phyloP scores from a whole-genome alignment of 2,113 vertebrate genomes.

The Monarcha castaneiventris region DNA sequence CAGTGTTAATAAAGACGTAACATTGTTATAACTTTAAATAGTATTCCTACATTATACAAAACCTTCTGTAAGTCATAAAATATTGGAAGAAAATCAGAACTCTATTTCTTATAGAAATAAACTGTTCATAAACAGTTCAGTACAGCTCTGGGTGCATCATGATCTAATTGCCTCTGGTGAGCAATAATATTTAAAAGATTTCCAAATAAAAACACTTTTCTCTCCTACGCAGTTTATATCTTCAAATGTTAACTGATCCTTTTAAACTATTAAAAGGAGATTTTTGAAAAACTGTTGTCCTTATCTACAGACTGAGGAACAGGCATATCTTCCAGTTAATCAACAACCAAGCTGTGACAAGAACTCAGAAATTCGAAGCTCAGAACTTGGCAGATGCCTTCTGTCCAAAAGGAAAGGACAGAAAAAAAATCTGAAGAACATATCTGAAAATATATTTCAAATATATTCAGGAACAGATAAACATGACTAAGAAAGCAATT shows the following conservation, averaged over 20 bases:
- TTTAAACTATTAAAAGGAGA: background rate
- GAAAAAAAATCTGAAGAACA: background rate
- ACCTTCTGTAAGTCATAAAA: background rate
- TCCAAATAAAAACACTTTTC: background rate
- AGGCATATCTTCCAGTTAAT: background rate
- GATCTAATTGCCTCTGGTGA: background rate
- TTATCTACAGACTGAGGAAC: background rate
- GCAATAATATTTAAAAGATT: slow-evolving; percentile 4
- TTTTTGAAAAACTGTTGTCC: background rate
- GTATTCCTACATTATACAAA: background rate
- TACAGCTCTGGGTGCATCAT: background rate
- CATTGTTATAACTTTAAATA: background rate
- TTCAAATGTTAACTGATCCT: slow-evolving; percentile 17
- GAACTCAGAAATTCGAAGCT: background rate
- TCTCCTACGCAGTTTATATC: background rate
- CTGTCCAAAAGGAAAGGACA: background rate
- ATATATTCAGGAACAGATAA: background rate
- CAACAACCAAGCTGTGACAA: background rate
- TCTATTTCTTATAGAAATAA: background rate
- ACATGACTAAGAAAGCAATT: background rate
- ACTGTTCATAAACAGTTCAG: background rate
- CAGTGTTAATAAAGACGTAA: background rate
- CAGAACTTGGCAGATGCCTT: background rate
- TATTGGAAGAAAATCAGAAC: slow-evolving; percentile 1
- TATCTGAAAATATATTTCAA: background rate